These are phyloP conservation scores for Chaetodon trifasciatus DNA, from an alignment of 2,797 vertebrate species.

Conservation along the genomic window DNA sequence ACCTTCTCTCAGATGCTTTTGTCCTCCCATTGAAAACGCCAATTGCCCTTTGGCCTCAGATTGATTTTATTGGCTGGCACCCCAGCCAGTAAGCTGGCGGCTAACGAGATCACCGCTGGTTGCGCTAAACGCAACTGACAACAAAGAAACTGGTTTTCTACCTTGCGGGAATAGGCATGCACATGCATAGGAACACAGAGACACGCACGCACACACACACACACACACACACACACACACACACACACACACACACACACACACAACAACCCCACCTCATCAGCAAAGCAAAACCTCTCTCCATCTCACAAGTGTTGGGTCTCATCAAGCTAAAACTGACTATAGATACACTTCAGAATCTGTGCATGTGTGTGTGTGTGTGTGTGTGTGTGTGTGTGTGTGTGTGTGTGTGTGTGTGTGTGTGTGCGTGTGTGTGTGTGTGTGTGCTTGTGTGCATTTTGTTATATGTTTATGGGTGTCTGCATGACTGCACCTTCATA, in stretches of 20 bases:
- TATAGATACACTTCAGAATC: conserved; percentile 2
- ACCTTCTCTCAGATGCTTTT: conserved; percentile 14
- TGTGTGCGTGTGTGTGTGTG: conserved; percentile 25
- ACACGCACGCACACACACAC: conserved; percentile 18
- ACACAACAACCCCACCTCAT: conserved; percentile 1
- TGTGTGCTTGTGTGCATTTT: conserved; percentile 12
- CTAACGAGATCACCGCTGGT: conserved; percentile 63
- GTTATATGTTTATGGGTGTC: conserved; percentile 15
- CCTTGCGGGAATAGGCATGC: conserved; percentile 31
- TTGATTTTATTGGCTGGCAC: conserved; percentile 62
- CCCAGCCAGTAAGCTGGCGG: conserved; percentile 46
- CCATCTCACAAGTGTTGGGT: conserved; percentile 40
- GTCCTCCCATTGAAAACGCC: conserved; percentile 47
- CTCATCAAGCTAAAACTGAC: conserved; percentile 40
- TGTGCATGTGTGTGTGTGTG: neutral
- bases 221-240: too few relatives aligned
- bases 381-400: conserved; percentile 17
- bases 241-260: conserved; percentile 13
- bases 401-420: conserved; percentile 18
- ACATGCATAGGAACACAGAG: neutral
- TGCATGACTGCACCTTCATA: conserved; percentile 43
- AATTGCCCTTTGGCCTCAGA: conserved; percentile 59
- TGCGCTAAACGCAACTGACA: conserved; percentile 71
- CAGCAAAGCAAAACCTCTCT: conserved; percentile 47
- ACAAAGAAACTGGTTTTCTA: conserved; percentile 68